These are phyloP conservation scores for Helicoverpa assulta DNA, from an alignment of 2,888 invertebrate genomes.

Conservation along the genomic window DNA sequence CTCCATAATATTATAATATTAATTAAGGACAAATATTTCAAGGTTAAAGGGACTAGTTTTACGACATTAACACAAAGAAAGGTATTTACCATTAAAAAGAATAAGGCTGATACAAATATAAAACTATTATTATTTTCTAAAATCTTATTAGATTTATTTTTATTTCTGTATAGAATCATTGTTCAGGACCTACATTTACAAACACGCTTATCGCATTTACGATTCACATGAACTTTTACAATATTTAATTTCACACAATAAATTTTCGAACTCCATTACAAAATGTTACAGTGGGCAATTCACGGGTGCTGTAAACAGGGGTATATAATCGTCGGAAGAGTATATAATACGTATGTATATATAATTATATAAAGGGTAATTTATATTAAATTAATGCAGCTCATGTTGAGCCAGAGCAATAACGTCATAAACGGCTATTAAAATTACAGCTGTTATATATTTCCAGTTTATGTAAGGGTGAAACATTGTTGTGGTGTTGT, in stretches of 20 bases:
- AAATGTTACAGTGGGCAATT: conserved; percentile 41
- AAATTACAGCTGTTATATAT: conserved; percentile 66
- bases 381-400: conserved; percentile 72
- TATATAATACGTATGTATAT: not conserved
- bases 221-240: conserved; percentile 27
- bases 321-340: conserved; percentile 61
- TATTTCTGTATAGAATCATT: too few relatives aligned
- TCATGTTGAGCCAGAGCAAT: conserved; percentile 70
- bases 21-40: conserved; percentile 12
- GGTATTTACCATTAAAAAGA: too few relatives aligned
- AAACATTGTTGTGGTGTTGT: conserved; percentile 60
- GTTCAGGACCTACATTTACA: too few relatives aligned
- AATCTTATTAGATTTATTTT: too few relatives aligned
- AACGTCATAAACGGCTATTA: conserved; percentile 62
- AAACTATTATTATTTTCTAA: too few relatives aligned
- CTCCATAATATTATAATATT: conserved; percentile 16
- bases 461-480: conserved; percentile 58
- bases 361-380: conserved; percentile 39
- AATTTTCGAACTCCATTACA: conserved; percentile 51
- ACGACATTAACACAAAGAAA: too few relatives aligned
- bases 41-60: too few relatives aligned
- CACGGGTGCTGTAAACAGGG: conserved; percentile 32
- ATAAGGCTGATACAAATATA: too few relatives aligned
- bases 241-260: conserved; percentile 44
- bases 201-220: conserved; percentile 18